Evolutionary conservation across 2,797 vertebrate genomes (phyloP).

Genomic region (Leuciscus waleckii): DNA sequence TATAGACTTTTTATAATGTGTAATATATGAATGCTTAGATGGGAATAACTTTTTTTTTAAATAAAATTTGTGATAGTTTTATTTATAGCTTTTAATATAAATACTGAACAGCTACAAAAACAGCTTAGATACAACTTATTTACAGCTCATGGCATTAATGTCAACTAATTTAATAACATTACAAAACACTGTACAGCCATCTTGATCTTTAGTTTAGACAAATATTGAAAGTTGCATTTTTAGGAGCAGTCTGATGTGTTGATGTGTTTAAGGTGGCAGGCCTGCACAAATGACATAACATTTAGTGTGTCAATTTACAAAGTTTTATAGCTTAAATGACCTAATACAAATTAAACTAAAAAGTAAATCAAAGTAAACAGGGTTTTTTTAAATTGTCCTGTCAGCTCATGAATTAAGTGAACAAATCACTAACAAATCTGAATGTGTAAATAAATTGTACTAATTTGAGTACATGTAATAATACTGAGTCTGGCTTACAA

Average conservation of each 20-base stretch:
- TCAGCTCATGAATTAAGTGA: constrained; percentile 63
- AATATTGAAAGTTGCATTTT: constrained; percentile 40
- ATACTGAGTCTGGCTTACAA: constrained; percentile 36
- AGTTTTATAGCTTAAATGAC: not conserved
- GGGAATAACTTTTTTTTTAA: not conserved
- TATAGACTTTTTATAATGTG: not conserved
- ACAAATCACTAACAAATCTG: constrained; percentile 50
- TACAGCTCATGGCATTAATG: constrained; percentile 68
- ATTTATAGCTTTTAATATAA: constrained; percentile 80
- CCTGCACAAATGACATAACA: not conserved
- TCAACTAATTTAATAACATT: constrained; percentile 48
- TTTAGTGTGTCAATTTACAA: constrained; percentile 8
- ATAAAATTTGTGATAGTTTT: constrained; percentile 33
- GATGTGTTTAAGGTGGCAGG: not conserved
- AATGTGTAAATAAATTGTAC: constrained; percentile 55
- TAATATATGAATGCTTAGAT: not conserved
- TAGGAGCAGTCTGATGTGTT: constrained; percentile 3
- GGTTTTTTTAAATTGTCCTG: not conserved
- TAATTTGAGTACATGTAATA: constrained; percentile 39
- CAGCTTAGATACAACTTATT: constrained; percentile 71
- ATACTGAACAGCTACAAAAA: constrained; percentile 77
- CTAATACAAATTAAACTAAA: constrained; percentile 23
- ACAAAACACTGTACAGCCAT: constrained; percentile 66
- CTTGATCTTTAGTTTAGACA: constrained; percentile 5
- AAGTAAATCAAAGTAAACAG: constrained; percentile 12